Conservation (phyloP, 2,888 invertebrate genomes). For the Leuctra nigra region DNA sequence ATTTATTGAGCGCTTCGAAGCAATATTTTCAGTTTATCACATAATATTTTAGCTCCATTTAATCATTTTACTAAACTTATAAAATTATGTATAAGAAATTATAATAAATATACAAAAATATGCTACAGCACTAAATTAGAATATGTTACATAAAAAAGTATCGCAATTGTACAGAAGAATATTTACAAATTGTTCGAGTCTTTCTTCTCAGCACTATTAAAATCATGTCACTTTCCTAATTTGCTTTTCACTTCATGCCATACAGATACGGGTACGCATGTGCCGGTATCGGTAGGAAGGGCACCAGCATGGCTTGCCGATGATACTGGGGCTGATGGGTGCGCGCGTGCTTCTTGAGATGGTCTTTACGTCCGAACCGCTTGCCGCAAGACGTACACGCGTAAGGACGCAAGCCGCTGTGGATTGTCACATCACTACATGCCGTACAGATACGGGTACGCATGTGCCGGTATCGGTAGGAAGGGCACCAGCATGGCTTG, state of each 20-base stretch:
- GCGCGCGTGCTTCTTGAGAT: slow-evolving; percentile 87
- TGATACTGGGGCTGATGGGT: slow-evolving; percentile 51
- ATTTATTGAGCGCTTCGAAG: too few species aligned
- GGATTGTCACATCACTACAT: too few species aligned
- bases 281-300: background rate
- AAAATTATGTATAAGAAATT: too few species aligned
- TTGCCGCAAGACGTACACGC: slow-evolving; percentile 85
- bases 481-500: slow-evolving; percentile 3
- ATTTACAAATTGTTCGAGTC: background rate
- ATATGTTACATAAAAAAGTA: too few species aligned
- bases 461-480: background rate
- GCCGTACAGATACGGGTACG: slow-evolving; percentile 13
- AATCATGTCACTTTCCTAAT: background rate
- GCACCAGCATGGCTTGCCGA: slow-evolving; percentile 1
- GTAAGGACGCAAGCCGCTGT: slow-evolving; percentile 79
- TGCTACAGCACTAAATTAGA: too few species aligned
- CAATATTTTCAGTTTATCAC: too few species aligned
- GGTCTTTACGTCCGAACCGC: slow-evolving; percentile 88
- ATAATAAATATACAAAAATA: too few species aligned
- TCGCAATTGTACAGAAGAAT: too few species aligned
- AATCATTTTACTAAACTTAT: too few species aligned
- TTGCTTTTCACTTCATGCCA: background rate
- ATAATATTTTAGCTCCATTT: too few species aligned
- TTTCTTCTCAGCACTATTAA: background rate
- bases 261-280: slow-evolving; percentile 10